These are phyloP conservation scores for Hystrix cristata DNA, from an alignment of 2,113 vertebrate genomes.

Conservation along the genomic window DNA sequence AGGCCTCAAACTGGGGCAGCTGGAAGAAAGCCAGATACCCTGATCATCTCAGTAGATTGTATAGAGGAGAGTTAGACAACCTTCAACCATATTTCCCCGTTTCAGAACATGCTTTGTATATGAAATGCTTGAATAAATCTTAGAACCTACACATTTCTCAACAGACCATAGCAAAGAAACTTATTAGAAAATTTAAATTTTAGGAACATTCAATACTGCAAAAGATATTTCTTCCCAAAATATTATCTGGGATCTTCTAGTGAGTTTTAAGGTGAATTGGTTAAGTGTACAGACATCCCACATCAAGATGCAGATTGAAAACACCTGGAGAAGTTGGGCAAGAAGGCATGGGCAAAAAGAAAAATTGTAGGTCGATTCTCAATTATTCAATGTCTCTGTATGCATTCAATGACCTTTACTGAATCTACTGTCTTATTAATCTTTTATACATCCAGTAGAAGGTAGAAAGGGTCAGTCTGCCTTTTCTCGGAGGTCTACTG, in stretches of 20 bases:
- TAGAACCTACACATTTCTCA: conserved; percentile 62
- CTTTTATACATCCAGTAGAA: conserved; percentile 23
- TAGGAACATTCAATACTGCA: conserved; percentile 53
- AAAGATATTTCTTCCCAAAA: conserved; percentile 47
- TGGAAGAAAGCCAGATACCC: neutral
- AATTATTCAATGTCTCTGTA: neutral
- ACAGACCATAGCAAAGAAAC: conserved; percentile 60
- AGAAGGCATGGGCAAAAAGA: neutral
- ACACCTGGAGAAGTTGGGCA: neutral
- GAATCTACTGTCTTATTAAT: conserved; percentile 26
- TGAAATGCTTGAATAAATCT: conserved; percentile 60
- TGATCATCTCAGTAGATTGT: neutral
- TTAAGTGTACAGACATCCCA: neutral
- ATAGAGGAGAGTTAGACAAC: neutral
- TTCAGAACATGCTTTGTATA: conserved; percentile 66
- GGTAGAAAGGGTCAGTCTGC: neutral
- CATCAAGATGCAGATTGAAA: neutral
- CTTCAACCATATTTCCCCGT: conserved; percentile 15
- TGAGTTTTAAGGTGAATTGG: neutral
- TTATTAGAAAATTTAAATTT: conserved; percentile 79
- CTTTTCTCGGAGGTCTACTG: neutral
- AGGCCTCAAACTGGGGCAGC: conserved; percentile 27
- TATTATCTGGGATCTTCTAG: conserved; percentile 6
- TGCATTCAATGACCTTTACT: neutral
- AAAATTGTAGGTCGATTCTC: neutral